Evolutionary conservation across 2,888 invertebrate species (phyloP).

Genomic region (Trichopoda pennipes): DNA sequence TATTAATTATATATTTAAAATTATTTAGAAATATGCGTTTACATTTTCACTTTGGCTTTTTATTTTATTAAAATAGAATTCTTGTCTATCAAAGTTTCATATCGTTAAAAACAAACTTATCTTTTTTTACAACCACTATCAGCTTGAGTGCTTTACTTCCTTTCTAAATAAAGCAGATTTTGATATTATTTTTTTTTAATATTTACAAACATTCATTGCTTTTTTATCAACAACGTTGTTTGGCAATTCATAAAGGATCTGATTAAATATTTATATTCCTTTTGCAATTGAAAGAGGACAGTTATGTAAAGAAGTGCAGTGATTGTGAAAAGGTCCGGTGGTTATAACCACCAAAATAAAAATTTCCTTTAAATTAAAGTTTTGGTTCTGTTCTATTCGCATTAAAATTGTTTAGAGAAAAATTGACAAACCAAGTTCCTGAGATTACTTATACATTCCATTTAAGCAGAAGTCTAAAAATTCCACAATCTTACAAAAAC

Average conservation of each 20-base stretch:
- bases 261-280: neutral
- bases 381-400: neutral
- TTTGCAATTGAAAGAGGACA: neutral
- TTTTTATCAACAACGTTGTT: neutral
- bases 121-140: no score
- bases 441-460: slow-evolving; percentile 23
- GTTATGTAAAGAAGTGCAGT: neutral
- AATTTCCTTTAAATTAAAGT: neutral
- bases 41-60: no score
- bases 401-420: neutral
- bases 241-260: neutral
- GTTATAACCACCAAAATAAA: slow-evolving; percentile 36
- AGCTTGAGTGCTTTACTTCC: no score
- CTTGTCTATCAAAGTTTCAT: no score
- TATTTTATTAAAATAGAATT: no score
- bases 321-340: slow-evolving; percentile 45
- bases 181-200: no score
- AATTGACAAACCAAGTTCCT: slow-evolving; percentile 23
- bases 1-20: no score
- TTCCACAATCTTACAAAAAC: slow-evolving; percentile 33
- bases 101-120: no score
- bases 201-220: neutral
- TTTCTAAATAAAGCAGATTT: no score
- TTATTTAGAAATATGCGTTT: no score
- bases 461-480: neutral